phyloP scores from a whole-genome alignment of 2,888 invertebrate genomes.

The Hypomecis punctinalis region DNA sequence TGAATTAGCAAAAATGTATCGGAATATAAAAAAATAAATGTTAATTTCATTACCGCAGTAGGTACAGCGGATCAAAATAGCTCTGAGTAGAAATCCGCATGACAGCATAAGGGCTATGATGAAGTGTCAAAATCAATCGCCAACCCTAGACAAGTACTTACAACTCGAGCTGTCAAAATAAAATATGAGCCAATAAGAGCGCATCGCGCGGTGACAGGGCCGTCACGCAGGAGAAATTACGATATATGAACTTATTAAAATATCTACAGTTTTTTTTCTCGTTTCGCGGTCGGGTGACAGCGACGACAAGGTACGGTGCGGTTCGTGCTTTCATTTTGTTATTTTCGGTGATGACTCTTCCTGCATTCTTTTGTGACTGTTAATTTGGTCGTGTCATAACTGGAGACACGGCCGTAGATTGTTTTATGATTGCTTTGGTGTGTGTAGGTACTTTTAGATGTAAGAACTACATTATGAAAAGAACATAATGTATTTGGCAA shows the following conservation, averaged over 20 bases:
- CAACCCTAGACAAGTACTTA: slow-evolving; percentile 63
- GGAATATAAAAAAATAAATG: no score
- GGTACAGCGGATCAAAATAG: no score
- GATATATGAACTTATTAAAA: slow-evolving; percentile 83
- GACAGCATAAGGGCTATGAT: no score
- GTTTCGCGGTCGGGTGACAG: slow-evolving; percentile 75
- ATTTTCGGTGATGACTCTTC: slow-evolving; percentile 53
- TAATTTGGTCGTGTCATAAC: slow-evolving; percentile 33
- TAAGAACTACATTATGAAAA: no score
- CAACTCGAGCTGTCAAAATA: slow-evolving; percentile 76
- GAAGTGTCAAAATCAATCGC: slow-evolving; percentile 40
- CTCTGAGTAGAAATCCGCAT: no score
- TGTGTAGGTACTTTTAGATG: no score
- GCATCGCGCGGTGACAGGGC: slow-evolving; percentile 72
- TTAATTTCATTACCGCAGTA: no score
- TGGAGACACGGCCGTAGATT: slow-evolving; percentile 25
- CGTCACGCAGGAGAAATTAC: slow-evolving; percentile 76
- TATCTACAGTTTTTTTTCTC: slow-evolving; percentile 70
- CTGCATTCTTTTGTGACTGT: slow-evolving; percentile 49
- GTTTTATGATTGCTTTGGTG: slow-evolving; percentile 22
- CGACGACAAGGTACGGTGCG: slow-evolving; percentile 59
- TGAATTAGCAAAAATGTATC: no score
- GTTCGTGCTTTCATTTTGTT: slow-evolving; percentile 48
- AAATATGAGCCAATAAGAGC: slow-evolving; percentile 82
- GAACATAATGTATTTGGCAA: no score